Percentiles rank a stretch among this genome's conserved stretches.
Evolutionary conservation across 2,888 invertebrate species (phyloP).

Genomic region (Helleia helle): DNA sequence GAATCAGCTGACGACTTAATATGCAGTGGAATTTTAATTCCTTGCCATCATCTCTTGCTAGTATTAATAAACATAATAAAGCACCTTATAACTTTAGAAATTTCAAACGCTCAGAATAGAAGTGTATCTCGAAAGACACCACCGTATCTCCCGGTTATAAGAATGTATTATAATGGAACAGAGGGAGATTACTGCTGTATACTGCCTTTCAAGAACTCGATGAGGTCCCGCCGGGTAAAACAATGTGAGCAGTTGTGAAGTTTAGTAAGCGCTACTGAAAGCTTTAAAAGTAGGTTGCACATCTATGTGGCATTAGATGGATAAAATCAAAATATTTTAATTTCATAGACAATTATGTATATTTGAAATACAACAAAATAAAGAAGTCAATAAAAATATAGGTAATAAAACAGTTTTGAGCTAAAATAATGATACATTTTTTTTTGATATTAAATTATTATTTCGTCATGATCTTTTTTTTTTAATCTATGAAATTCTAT

Average conservation of each 20-base stretch:
- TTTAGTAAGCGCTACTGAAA: constrained; percentile 23
- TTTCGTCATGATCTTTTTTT: too few species aligned
- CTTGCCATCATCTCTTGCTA: too few species aligned
- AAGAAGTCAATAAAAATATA: too few species aligned
- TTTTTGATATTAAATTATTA: neutral
- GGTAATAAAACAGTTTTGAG: too few species aligned
- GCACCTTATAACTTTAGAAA: too few species aligned
- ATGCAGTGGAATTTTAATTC: too few species aligned
- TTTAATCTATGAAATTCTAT: too few species aligned
- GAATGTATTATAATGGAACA: constrained; percentile 18
- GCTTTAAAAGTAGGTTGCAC: constrained; percentile 12
- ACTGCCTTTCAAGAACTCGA: constrained; percentile 33
- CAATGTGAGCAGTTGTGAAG: constrained; percentile 26
- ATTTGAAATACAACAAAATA: neutral
- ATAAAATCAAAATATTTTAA: neutral
- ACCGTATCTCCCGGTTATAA: neutral
- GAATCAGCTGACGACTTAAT: too few species aligned
- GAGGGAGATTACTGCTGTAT: constrained; percentile 31
- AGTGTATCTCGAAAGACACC: too few species aligned
- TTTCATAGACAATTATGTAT: neutral
- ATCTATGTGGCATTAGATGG: neutral
- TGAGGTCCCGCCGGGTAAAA: constrained; percentile 28
- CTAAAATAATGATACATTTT: neutral
- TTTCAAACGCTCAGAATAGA: too few species aligned
- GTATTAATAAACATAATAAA: too few species aligned